A percentile compares a stretch with the other conserved stretches of the same genome.
Conservation (phyloP, 2,797 vertebrate species). For the Artibeus lituratus region DNA sequence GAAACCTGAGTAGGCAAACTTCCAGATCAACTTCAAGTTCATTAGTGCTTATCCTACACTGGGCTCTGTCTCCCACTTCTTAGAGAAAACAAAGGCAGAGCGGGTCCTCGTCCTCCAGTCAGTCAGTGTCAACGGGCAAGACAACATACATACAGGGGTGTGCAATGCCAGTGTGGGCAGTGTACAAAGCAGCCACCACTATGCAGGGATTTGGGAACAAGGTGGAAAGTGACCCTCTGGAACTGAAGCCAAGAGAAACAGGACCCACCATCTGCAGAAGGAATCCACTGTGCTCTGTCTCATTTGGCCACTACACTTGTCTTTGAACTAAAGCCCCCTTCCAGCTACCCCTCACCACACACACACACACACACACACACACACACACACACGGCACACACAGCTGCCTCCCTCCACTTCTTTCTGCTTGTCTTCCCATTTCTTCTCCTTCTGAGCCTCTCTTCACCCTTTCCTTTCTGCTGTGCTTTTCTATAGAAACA, state of each 20-base stretch:
- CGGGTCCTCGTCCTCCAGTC: neutral
- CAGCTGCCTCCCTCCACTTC: neutral
- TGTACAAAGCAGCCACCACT: neutral
- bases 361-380: neutral
- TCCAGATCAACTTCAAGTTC: neutral
- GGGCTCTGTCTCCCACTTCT: neutral
- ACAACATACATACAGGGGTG: neutral
- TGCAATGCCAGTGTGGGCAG: neutral
- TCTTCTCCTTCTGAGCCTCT: slow-evolving; percentile 27
- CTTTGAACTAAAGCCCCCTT: slow-evolving; percentile 40
- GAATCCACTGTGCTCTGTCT: slow-evolving; percentile 31
- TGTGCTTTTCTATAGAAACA: slow-evolving; percentile 67
- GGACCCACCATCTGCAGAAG: slow-evolving; percentile 20
- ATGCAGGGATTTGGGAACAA: neutral
- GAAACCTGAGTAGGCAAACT: neutral
- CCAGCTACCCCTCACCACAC: neutral
- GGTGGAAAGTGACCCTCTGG: neutral
- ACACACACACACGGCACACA: neutral
- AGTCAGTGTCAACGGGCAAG: neutral
- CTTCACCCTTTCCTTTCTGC: slow-evolving; percentile 25
- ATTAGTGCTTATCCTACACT: neutral
- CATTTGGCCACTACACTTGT: neutral
- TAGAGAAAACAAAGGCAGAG: neutral
- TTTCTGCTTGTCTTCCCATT: slow-evolving; percentile 24
- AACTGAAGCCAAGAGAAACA: neutral